Evolutionary conservation across 1,140 invertebrate species (phyloP), one percentile per base, ranked within the genome.

Genomic region (Campoletis sonorensis): DNA sequence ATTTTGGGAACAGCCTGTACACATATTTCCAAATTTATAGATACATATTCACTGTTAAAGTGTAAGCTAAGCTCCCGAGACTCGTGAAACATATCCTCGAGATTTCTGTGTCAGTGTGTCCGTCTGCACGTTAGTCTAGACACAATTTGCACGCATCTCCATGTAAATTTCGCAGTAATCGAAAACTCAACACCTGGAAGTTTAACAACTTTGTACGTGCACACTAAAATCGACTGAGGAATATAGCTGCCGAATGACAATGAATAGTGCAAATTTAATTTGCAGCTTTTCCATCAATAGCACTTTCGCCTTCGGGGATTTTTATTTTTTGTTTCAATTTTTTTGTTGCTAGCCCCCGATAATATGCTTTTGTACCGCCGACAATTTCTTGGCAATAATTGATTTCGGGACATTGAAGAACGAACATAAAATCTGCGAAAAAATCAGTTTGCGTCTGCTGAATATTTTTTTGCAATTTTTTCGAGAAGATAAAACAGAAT

Each of bases 121-220:
- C 54, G 61, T 67, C 21, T 67, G 61, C 61, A 67, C 21, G 21
- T 58, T 58, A 27, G 61, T 67, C 23, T 23, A 67, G 61, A 67
- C 21, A 27, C 21, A 23, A 13, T 27, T 67, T 27, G 61, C 61
- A 67, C 61, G 61, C 23, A 67, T 67, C 61, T 67, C 61, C n/a
- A 7, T 23, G 23, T 67, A 27, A 67, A 67, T 67, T 23, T 8
- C 61, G 4, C 13, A 15, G 26, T 27, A 26, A 67, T 67, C 26
- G 61, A 67, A 30, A 27, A 67, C 30, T 27, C 23, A 13, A 67
- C 61, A 67, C 61, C 30, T 26, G 4, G 15, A 15, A 27, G 23
- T 26, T 45, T 1, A 45, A 45, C 40, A 11, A 45, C 40, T 45
- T 45, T 45, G 40, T 10, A 45, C 40, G 40, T 45, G 13, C 13